Percentiles rank a stretch among this genome's conserved stretches.
These are phyloP conservation scores for Chaunax sp. DNA, from an alignment of 2,797 vertebrate genomes.

Conservation along the genomic window DNA sequence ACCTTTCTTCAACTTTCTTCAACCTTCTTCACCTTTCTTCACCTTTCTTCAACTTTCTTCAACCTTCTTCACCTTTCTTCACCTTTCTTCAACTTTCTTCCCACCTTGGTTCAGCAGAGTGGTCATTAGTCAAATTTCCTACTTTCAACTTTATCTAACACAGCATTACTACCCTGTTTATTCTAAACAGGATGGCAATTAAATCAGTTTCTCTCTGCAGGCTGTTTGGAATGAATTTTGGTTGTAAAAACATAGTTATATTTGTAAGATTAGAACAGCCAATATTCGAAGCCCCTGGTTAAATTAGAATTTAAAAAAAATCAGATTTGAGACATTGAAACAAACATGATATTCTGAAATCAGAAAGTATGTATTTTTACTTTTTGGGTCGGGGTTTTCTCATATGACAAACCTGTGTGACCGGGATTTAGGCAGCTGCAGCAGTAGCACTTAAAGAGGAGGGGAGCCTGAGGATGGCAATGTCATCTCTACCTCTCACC, in stretches of 20 bases:
- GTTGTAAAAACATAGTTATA: background rate
- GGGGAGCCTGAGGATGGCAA: slow-evolving; percentile 41
- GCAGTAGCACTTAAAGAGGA: slow-evolving; percentile 37
- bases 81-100: too few relatives aligned
- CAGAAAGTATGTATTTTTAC: slow-evolving; percentile 19
- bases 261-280: slow-evolving; percentile 18
- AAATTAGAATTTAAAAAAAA: background rate
- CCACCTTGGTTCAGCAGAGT: background rate
- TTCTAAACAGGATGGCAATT: background rate
- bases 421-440: slow-evolving; percentile 23
- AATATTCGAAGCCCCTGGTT: slow-evolving; percentile 25
- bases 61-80: too few relatives aligned
- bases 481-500: slow-evolving; percentile 55
- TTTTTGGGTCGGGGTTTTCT: slow-evolving; percentile 40
- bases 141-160: background rate
- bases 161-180: slow-evolving; percentile 11
- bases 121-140: slow-evolving; percentile 1
- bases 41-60: background rate
- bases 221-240: slow-evolving; percentile 11
- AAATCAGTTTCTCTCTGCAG: slow-evolving; percentile 29
- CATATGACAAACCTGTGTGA: slow-evolving; percentile 63
- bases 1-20: too few relatives aligned
- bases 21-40: background rate
- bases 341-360: slow-evolving; percentile 23
- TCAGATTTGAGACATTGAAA: slow-evolving; percentile 12